These are phyloP conservation scores for Pterocles orientalis DNA, from an alignment of 2,113 vertebrate species.

Conservation along the genomic window DNA sequence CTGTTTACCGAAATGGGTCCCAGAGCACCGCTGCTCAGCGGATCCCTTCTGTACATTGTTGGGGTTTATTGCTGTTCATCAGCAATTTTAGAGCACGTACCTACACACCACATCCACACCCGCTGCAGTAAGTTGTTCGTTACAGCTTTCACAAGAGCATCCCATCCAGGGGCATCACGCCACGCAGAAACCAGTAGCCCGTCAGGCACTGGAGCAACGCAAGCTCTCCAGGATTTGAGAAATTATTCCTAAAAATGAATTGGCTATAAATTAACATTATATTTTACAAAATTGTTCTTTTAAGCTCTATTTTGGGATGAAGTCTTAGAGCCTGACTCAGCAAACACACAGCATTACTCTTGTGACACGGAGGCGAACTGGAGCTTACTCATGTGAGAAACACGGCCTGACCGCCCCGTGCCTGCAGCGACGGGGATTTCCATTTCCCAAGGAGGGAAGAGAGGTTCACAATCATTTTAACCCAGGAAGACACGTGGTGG, in stretches of 20 bases:
- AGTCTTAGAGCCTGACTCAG: neutral
- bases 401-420: neutral
- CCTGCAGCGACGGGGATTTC: neutral
- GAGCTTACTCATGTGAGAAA: neutral
- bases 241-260: neutral
- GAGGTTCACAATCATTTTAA: neutral
- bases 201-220: neutral
- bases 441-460: neutral
- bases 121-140: neutral
- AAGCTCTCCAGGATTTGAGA: neutral
- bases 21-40: neutral
- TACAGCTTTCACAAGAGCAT: neutral
- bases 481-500: neutral
- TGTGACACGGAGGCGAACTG: neutral
- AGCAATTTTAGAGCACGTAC: neutral
- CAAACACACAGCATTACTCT: neutral
- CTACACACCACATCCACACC: neutral
- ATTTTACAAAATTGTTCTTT: neutral
- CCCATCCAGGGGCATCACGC: neutral
- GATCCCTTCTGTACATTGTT: neutral
- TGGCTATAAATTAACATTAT: neutral
- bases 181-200: neutral
- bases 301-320: neutral
- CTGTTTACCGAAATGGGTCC: neutral
- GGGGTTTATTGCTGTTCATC: neutral